Base-by-base conservation (phyloP, 64 coral and sea anemone species). In the Pocillopora damicornis region DNA sequence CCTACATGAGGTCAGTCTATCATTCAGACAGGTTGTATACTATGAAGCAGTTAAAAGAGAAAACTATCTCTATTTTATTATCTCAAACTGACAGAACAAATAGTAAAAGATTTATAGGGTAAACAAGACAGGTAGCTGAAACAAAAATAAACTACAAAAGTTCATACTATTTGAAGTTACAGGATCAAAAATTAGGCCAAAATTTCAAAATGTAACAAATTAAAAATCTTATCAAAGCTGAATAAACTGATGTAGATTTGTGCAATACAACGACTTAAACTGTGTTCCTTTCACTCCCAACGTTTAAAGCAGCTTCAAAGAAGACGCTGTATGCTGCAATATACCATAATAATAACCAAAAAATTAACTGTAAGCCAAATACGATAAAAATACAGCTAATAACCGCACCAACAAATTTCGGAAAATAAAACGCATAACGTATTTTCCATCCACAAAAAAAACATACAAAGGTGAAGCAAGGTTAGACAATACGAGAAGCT, bases 291-390 rank as follows among this genome's bases (percentile, higher is more conserved):
- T 68, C 11, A 85, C 13, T 73, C 20, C 37, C n/a, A 85, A 37
- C 58, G 35, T 73, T 71, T 57, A 85, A 25, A 63, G 26, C 36
- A 37, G 59, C 59, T 63, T 63, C 9, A 57, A 85, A 36, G 63
- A n/a, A n/a, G 64, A 58, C 20, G 58, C 38, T 58, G 22, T 23
- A 79, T 56, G 69, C 72, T 58, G 15, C 67, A 30, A 25, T 58
- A 72, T 71, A 85, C 81, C 65, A 85, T 73, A 85, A 85, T 72
- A 85, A 85, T 85, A 42, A 23, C 35, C 20, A 58, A 84, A 85
- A 63, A 30, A 72, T 13, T 51, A 56, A 15, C 1, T 25, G 56
- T 60, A 20, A n/a, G 72, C 11, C n/a, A 71, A 71, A 11, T 25
- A 20, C 25, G 22, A 25, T 23, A n/a, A 71, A 71, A 11, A 71